Conservation (phyloP, 2,797 vertebrate species). For the Artibeus jamaicensis region DNA sequence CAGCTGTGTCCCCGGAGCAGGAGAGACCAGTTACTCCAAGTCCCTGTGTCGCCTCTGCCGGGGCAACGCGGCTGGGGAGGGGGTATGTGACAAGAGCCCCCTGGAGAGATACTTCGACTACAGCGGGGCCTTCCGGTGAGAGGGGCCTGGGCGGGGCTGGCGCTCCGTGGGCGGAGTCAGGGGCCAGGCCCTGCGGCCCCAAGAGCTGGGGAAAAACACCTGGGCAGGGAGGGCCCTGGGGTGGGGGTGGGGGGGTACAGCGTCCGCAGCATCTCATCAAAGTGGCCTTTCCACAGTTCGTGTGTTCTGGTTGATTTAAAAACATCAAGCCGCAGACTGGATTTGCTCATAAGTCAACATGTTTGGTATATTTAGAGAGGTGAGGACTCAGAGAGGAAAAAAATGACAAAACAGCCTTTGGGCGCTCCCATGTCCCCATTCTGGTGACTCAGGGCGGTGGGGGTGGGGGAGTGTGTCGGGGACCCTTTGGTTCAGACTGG, state of each 20-base stretch:
- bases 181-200: not conserved
- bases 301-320: not conserved
- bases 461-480: not conserved
- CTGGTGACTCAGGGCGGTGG: not conserved
- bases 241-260: not conserved
- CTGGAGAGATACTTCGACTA: slow-evolving; percentile 90
- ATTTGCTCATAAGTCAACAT: slow-evolving; percentile 63
- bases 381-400: not conserved
- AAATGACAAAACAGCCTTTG: not conserved
- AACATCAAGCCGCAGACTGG: not conserved
- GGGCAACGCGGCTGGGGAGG: slow-evolving; percentile 80
- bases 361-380: slow-evolving; percentile 4
- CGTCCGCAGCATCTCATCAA: not conserved
- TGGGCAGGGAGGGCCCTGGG: not conserved
- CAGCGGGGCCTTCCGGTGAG: slow-evolving; percentile 94
- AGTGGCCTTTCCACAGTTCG: slow-evolving; percentile 1
- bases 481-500: not conserved
- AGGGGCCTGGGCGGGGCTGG: not conserved
- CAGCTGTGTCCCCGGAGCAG: slow-evolving; percentile 93
- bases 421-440: not conserved
- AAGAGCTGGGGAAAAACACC: not conserved
- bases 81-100: slow-evolving; percentile 84
- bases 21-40: slow-evolving; percentile 69
- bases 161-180: not conserved
- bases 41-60: slow-evolving; percentile 90